Base-by-base conservation (phyloP, 92 coral and sea anemone species). In the Paragorgia papillata region DNA sequence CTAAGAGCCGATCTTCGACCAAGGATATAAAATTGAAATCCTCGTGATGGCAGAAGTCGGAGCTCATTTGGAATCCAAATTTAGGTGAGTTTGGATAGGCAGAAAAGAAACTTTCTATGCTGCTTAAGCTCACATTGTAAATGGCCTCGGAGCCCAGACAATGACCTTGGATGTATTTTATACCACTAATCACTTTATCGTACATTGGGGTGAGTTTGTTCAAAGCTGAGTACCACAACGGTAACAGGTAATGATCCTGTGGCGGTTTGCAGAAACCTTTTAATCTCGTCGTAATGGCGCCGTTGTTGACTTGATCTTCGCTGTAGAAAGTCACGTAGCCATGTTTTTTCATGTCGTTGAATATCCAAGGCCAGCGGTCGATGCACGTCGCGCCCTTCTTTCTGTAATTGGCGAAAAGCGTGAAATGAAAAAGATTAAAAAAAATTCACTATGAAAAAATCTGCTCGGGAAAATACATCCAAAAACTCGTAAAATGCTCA, bases 361-460 rank as follows among this genome's bases (percentile, higher is more conserved):
- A 88, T 29, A 88, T 75, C 57, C 85, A 88, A 6, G 85, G 85
- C 91, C 88, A 88, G 8, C 79, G 79, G 74, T 88, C 91, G 2
- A 88, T 74, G 67, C 86, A 80, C 24, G 48, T 74, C 32, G 89
- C 91, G 14, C 57, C 60, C 21, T 33, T 55, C 10, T 37, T 37
- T 37, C 43, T 37, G 10, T 37, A n/a, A n/a, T n/a, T n/a, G n/a
- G n/a, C n/a, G n/a, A n/a, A n/a, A n/a, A n/a, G n/a, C n/a, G n/a
- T n/a, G n/a, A n/a, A n/a, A n/a, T n/a, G n/a, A n/a, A n/a, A n/a
- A n/a, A n/a, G n/a, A n/a, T n/a, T n/a, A n/a, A n/a, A n/a, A n/a
- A n/a, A n/a, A n/a, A n/a, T n/a, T n/a, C n/a, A n/a, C n/a, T n/a
- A n/a, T n/a, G n/a, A n/a, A n/a, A n/a, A n/a, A n/a, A n/a, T n/a